Evolutionary conservation across 2,113 vertebrate species (phyloP).

Genomic region (Hemiscyllium ocellatum): DNA sequence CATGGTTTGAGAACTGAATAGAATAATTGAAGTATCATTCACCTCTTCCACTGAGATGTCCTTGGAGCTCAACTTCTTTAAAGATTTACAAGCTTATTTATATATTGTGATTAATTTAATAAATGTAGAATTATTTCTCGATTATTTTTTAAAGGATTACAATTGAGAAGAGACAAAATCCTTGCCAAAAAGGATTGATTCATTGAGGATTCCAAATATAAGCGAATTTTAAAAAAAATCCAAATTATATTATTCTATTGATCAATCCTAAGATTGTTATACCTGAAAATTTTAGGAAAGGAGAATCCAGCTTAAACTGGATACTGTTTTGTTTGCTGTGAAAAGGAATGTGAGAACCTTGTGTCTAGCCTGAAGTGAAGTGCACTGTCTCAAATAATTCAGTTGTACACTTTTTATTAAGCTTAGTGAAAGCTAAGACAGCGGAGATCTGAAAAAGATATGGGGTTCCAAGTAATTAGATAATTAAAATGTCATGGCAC

Average conservation of each 20-base stretch:
- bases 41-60: background rate
- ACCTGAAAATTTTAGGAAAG: background rate
- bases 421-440: background rate
- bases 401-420: background rate
- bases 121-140: no score
- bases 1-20: background rate
- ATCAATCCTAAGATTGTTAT: background rate
- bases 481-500: background rate
- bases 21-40: background rate
- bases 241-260: background rate
- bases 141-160: background rate
- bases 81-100: background rate
- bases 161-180: background rate
- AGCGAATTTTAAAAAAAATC: background rate
- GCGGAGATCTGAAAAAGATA: background rate
- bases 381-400: background rate
- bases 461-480: background rate
- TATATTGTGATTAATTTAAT: no score
- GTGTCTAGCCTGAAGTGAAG: background rate
- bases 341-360: background rate
- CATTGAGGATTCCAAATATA: background rate
- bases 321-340: background rate
- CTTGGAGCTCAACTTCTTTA: background rate
- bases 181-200: background rate
- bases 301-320: background rate